Percentiles rank a stretch among this genome's conserved stretches.
Evolutionary conservation across 2,888 invertebrate genomes (phyloP).

Genomic region (Eupithecia subumbrata): DNA sequence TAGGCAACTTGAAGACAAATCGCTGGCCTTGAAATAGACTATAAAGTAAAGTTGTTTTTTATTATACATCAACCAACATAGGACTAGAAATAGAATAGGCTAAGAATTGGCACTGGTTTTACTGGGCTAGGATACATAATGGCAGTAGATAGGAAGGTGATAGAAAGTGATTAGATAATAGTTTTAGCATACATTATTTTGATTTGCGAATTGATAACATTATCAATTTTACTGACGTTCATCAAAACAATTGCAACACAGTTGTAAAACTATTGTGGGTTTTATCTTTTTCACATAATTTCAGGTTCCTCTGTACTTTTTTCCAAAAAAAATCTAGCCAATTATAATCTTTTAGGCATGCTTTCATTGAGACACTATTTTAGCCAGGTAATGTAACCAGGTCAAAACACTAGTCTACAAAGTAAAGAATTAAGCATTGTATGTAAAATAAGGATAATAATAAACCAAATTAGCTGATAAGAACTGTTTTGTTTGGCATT

Average conservation of each 20-base stretch:
- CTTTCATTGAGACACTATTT: not conserved
- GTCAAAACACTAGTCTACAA: not conserved
- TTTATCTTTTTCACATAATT: not conserved
- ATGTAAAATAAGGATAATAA: not conserved
- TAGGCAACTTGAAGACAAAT: constrained; percentile 15
- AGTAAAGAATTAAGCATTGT: not conserved
- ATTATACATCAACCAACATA: not conserved
- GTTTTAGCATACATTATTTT: not conserved
- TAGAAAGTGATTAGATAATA: not conserved
- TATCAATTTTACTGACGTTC: not conserved
- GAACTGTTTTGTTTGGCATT: not conserved
- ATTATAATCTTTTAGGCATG: not conserved
- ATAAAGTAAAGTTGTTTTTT: not conserved
- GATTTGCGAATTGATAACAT: not conserved
- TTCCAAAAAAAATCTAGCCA: not conserved
- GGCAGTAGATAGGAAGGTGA: not conserved
- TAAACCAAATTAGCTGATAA: not conserved
- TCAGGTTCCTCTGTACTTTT: not conserved
- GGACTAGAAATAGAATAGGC: not conserved
- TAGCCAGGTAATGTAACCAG: not conserved
- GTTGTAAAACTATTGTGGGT: not conserved
- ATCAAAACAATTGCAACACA: not conserved
- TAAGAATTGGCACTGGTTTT: constrained; percentile 1
- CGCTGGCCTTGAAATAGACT: constrained; percentile 24
- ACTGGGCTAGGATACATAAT: not conserved